Evolutionary conservation across 2,797 vertebrate species (phyloP), one percentile per base, ranked within the genome.

Genomic region (Eidolon dupreanum): DNA sequence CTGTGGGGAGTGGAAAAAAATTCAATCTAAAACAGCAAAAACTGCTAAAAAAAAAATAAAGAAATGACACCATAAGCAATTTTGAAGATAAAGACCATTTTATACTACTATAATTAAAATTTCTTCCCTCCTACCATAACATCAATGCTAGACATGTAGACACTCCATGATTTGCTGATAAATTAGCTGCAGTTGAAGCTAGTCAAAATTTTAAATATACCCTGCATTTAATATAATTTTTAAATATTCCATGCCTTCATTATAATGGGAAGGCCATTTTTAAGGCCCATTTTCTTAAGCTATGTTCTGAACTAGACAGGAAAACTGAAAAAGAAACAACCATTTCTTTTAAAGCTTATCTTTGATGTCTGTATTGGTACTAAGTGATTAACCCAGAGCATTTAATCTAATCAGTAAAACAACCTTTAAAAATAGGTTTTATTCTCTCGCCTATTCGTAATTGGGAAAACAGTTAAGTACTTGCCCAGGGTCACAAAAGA

Each of bases 1-100:
- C 99, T 99, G 98, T 11, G 90, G 38, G 81, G 20, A 97, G 28
- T 41, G 79, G 74, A 49, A 88, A 92, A 87, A 95, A 86, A 93
- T 43, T 93, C 46, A 91, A 46, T 86, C 74, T 86, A 73, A 61
- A 95, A 94, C 43, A 96, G 65, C 55, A 95, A 85, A 93, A 70
- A 74, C 31, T 79, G 31, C 57, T 96, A 87, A 82, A 77, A 70
- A 31, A 33, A 70, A 22, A 91, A 55, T 26, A 26, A 74, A 90
- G 2, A 57, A 87, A 95, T 20, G 19, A 77, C 11, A 95, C 2
- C 5, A 0, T 90, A 90, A 83, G 59, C 53, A 84, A 75, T 53
- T 83, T 43, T 94, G 24, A 92, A 88, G 49, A 78, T 89, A 74
- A 68, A 89, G 33, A 51, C 20, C 36, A 82, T 59, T 84, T 73